Base-by-base conservation (phyloP, 2,888 invertebrate species). In the Rhagonycha lutea region DNA sequence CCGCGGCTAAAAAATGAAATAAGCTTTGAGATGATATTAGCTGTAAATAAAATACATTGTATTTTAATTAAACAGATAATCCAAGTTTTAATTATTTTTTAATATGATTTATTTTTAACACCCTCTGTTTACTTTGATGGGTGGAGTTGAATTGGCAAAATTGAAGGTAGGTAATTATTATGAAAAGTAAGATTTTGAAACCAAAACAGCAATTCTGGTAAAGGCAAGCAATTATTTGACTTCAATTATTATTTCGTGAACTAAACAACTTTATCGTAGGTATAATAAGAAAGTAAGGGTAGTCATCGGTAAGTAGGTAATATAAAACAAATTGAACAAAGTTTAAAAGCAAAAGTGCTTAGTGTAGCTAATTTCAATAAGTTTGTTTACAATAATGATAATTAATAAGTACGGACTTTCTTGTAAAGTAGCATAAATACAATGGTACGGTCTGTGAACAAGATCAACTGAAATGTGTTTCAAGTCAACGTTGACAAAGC, bases 401-500 rank as follows among this genome's bases (percentile, higher is more conserved):
- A 65, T 65, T 65, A 65, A 65, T 65, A 65, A 65, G 63, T 65
- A 65, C n/a, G 63, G 63, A 65, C 63, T 65, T 65, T 65, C 63
- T 65, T 65, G 63, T 65, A 65, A 24, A 65, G 63, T 32, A 32
- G 65, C 63, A 74, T 73, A 70, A 73, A 60, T 47, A 47, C 47
- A 47, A 47, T 73, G 68, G 63, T 47, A 68, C 71, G 75, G 73
- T 72, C 74, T 76, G 70, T 72, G 73, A 78, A 72, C 70, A 70
- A 79, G 78, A 80, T 79, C 74, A 81, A 83, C 83, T 81, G 82
- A 83, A 82, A 83, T 81, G 83, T 81, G 82, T 82, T 84, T 82
- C 80, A 81, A 83, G 83, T 82, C 82, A 84, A 82, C 83, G 83
- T 82, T 84, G 83, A 83, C 84, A 84, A 83, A 83, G 83, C 83